Percentiles rank a stretch among this genome's conserved stretches.
Evolutionary conservation across 1,140 invertebrate genomes (phyloP).

Genomic region (Microvelia longipes): DNA sequence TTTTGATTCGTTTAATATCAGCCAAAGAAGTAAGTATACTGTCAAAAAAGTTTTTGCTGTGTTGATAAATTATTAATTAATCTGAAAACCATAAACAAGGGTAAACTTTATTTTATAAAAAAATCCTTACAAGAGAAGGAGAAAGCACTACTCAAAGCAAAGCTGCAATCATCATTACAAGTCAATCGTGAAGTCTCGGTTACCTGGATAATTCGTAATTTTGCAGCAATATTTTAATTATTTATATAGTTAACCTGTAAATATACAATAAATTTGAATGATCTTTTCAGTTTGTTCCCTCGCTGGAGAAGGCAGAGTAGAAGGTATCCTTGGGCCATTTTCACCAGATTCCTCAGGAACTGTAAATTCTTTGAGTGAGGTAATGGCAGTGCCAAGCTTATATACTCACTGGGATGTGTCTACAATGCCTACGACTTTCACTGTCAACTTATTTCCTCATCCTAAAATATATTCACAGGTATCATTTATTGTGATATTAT

Average conservation of each 20-base stretch:
- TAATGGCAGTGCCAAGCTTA: slow-evolving; percentile 53
- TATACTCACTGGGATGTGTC: slow-evolving; percentile 47
- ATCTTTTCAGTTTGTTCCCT: slow-evolving; percentile 42
- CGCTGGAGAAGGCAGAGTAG: slow-evolving; percentile 41
- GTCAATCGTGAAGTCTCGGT: neutral
- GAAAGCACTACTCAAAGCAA: neutral
- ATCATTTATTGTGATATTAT: no score
- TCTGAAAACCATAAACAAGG: neutral
- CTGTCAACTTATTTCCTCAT: slow-evolving; percentile 41
- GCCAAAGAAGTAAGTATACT: slow-evolving; percentile 17
- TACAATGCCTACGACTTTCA: slow-evolving; percentile 34
- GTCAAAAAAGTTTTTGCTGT: no score
- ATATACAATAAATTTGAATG: no score
- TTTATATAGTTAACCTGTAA: no score
- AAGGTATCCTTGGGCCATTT: slow-evolving; percentile 62
- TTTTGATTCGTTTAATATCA: slow-evolving; percentile 20
- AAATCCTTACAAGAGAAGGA: neutral
- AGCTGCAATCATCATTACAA: neutral
- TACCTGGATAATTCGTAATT: neutral
- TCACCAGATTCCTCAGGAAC: slow-evolving; percentile 45
- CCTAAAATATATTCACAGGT: neutral
- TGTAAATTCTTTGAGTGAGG: slow-evolving; percentile 50
- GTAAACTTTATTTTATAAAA: neutral
- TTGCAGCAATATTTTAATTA: no score
- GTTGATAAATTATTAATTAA: neutral